These are phyloP conservation scores for Onychomys leucogaster DNA, from an alignment of 2,797 vertebrate genomes.

Conservation along the genomic window DNA sequence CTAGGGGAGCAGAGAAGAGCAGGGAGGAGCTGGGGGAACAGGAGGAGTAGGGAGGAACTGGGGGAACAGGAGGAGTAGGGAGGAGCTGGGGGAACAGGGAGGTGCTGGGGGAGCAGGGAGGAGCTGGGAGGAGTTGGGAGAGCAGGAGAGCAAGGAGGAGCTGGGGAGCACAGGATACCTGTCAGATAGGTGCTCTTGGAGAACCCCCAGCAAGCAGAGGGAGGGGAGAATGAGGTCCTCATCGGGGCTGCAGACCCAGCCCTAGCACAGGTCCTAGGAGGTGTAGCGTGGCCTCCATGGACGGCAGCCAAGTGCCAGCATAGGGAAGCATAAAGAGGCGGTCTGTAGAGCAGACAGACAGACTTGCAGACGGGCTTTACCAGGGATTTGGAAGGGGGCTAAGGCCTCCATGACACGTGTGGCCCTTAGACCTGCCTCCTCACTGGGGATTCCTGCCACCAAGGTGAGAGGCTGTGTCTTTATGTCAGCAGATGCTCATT, in stretches of 20 bases:
- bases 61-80: not conserved
- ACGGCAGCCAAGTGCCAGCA: not conserved
- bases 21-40: not conserved
- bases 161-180: not conserved
- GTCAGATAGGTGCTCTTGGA: not conserved
- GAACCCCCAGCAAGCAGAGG: not conserved
- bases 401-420: not conserved
- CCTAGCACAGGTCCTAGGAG: fast-evolving
- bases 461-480: not conserved
- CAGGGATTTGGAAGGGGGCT: not conserved
- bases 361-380: not conserved
- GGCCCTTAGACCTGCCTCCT: not conserved
- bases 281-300: fast-evolving
- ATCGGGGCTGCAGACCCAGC: not conserved
- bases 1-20: not conserved
- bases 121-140: not conserved
- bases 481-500: not conserved
- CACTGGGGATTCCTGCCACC: not conserved
- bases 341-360: no score
- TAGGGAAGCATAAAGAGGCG: not conserved
- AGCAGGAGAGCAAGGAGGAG: not conserved
- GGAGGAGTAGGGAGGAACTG: not conserved
- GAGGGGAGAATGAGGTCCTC: not conserved
- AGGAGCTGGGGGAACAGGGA: not conserved
- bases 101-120: not conserved